These are phyloP conservation scores for Cephalopholis sonnerati DNA, from an alignment of 2,113 vertebrate genomes.

Conservation along the genomic window DNA sequence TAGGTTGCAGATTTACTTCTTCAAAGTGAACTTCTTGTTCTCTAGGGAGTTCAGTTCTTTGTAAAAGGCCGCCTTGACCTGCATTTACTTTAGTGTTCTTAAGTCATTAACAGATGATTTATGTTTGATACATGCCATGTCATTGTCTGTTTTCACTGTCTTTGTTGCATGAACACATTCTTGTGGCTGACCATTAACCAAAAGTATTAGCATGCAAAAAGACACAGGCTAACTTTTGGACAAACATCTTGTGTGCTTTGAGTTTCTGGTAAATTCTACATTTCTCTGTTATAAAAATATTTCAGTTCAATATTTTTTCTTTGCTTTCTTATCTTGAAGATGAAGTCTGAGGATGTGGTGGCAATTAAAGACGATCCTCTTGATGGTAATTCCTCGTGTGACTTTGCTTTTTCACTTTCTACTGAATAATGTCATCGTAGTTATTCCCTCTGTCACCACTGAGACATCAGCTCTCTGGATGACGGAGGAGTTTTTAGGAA, in stretches of 20 bases:
- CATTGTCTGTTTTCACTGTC: too few species aligned
- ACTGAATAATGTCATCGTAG: constrained; percentile 87
- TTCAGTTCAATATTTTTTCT: too few species aligned
- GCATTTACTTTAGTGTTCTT: too few species aligned
- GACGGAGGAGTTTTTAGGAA: constrained; percentile 76
- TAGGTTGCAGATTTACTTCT: too few species aligned
- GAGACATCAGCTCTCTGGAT: constrained; percentile 81
- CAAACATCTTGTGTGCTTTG: not conserved
- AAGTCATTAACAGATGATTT: too few species aligned
- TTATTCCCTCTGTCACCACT: constrained; percentile 86
- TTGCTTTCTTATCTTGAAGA: constrained; percentile 57
- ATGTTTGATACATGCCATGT: too few species aligned
- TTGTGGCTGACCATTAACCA: constrained; percentile 33
- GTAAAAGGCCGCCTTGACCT: too few species aligned
- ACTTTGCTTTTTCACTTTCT: constrained; percentile 89
- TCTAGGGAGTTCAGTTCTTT: too few species aligned
- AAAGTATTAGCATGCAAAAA: not conserved
- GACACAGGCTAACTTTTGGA: not conserved
- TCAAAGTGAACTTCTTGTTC: too few species aligned
- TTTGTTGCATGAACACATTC: not conserved
- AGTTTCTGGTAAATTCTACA: not conserved
- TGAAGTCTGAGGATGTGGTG: constrained; percentile 90
- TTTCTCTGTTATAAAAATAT: not conserved
- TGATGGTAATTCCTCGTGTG: constrained; percentile 82
- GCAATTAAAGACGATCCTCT: constrained; percentile 48